A percentile compares a stretch with the other conserved stretches of the same genome.
Conservation (phyloP, 2,113 vertebrate genomes). For the Gavia stellata region DNA sequence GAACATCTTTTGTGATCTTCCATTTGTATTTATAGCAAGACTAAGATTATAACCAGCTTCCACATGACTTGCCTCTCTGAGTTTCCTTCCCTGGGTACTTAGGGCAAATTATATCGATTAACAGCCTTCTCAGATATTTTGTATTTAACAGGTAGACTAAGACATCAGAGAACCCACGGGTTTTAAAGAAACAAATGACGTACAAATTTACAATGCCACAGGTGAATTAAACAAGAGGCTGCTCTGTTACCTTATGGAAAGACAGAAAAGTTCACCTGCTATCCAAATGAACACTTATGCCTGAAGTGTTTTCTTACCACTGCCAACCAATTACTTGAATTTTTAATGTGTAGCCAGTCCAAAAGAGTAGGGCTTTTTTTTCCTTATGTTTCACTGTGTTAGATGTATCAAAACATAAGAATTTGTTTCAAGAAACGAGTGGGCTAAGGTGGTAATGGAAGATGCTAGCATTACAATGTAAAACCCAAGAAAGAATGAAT, state of each 20-base stretch:
- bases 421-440: not conserved
- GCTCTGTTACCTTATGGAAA: not conserved
- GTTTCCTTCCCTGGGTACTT: not conserved
- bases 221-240: not conserved
- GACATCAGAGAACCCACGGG: not conserved
- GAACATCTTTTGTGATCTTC: not conserved
- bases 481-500: not conserved
- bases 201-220: not conserved
- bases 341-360: not conserved
- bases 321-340: not conserved
- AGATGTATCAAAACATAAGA: not conserved
- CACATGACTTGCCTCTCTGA: not conserved
- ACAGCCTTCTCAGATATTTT: not conserved
- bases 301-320: not conserved
- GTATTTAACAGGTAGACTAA: not conserved
- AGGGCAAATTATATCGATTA: not conserved
- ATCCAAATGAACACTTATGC: not conserved
- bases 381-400: not conserved
- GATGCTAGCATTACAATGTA: not conserved
- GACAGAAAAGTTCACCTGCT: not conserved
- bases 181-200: not conserved
- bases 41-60: not conserved
- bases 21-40: not conserved
- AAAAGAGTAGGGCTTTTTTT: not conserved
- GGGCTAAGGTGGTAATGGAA: not conserved